Evolutionary conservation across 37 sponge, comb jelly and placozoan genomes (phyloP).

Genomic region (Tethya wilhelma): DNA sequence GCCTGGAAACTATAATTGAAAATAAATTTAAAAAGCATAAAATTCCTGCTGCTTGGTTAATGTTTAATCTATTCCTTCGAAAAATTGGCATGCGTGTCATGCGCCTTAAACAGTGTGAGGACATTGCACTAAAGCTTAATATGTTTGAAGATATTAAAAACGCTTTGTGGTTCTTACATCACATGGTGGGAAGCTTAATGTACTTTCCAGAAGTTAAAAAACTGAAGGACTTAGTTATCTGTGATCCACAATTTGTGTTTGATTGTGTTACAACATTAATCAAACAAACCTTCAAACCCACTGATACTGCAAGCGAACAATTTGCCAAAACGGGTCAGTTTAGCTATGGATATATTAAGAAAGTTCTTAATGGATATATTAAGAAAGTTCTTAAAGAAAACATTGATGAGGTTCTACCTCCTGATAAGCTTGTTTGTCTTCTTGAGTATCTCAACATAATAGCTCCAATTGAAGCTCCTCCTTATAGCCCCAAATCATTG

Average conservation of each 20-base stretch:
- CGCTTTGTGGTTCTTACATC: conserved; percentile 22
- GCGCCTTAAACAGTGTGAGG: neutral
- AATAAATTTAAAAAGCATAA: conserved; percentile 4
- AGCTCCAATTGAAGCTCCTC: neutral
- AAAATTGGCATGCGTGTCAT: neutral
- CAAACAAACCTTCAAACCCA: neutral
- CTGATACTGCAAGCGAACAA: neutral
- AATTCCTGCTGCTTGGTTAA: conserved; percentile 11
- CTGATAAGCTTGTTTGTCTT: neutral
- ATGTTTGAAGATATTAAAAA: neutral
- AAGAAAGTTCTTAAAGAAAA: neutral
- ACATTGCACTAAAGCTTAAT: neutral
- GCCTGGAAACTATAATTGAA: neutral
- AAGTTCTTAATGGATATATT: neutral
- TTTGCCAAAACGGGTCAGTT: conserved; percentile 8
- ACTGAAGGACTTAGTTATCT: conserved; percentile 8
- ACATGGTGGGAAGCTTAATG: conserved; percentile 10
- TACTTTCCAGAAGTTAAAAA: conserved; percentile 1
- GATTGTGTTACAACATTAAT: conserved; percentile 12
- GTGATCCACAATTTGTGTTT: conserved; percentile 13
- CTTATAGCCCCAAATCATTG: neutral
- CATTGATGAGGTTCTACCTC: neutral
- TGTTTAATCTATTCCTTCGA: conserved; percentile 18
- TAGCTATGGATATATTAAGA: neutral
- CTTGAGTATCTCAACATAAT: neutral